Evolutionary conservation across 2,113 vertebrate species (phyloP).

Genomic region (Geothlypis trichas): DNA sequence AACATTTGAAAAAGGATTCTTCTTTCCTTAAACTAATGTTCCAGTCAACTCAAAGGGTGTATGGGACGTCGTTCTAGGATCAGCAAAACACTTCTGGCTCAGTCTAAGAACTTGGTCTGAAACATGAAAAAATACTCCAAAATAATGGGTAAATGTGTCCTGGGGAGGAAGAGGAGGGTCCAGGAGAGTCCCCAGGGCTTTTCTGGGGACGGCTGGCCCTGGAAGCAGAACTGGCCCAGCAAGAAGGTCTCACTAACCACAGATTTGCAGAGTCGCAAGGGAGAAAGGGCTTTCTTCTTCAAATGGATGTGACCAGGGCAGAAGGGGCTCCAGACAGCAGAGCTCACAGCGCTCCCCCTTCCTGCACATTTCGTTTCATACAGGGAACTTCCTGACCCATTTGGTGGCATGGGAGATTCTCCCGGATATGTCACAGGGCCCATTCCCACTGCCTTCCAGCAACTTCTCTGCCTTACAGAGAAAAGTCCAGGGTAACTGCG

Average conservation of each 20-base stretch:
- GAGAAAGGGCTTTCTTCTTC: neutral
- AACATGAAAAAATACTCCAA: neutral
- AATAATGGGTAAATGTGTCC: neutral
- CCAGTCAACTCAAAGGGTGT: neutral
- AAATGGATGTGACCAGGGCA: neutral
- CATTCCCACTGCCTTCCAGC: neutral
- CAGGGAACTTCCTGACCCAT: neutral
- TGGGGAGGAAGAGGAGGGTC: neutral
- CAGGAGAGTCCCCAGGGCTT: neutral
- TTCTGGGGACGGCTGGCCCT: neutral
- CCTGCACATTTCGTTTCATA: neutral
- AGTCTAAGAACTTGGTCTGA: neutral
- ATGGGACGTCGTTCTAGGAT: neutral
- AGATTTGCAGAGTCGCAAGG: rapidly evolving
- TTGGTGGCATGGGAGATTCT: neutral
- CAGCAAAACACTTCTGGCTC: neutral
- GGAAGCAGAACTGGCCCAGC: rapidly evolving
- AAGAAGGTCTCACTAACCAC: neutral
- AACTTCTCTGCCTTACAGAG: neutral
- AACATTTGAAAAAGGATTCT: neutral
- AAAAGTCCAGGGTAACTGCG: too few species aligned
- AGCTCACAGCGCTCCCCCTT: neutral
- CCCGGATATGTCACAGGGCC: neutral
- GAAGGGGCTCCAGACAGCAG: neutral
- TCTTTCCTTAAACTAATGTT: neutral